Percentiles rank a stretch among this genome's conserved stretches.
Conservation (phyloP, 2,113 vertebrate genomes). For the Ondatra zibethicus region DNA sequence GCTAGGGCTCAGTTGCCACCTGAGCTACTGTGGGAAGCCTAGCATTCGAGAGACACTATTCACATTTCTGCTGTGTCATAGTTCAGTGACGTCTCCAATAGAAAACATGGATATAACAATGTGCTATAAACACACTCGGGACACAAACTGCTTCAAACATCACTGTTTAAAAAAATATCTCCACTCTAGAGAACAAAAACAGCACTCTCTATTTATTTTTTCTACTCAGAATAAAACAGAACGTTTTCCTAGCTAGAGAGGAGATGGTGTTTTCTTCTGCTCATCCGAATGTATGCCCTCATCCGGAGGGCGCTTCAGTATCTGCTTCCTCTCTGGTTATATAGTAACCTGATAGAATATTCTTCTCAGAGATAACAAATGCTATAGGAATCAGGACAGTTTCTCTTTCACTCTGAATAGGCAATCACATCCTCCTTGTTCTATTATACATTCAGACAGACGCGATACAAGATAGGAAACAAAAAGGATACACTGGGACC, state of each 20-base stretch:
- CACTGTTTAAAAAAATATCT: conserved; percentile 26
- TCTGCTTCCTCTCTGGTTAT: background rate
- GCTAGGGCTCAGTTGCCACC: background rate
- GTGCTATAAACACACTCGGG: background rate
- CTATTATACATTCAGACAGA: conserved; percentile 65
- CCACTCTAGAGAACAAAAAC: conserved; percentile 42
- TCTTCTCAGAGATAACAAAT: conserved; percentile 65
- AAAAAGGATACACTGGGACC: conserved; percentile 61
- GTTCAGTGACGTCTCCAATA: background rate
- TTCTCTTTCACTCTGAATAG: conserved; percentile 66
- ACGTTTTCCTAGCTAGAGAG: conserved; percentile 37
- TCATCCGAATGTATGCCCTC: background rate
- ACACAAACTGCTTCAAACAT: background rate
- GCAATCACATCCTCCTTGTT: conserved; percentile 62
- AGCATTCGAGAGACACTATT: background rate
- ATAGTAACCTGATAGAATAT: conserved; percentile 56
- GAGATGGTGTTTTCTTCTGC: conserved; percentile 13
- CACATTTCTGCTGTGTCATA: background rate
- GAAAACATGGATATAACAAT: background rate
- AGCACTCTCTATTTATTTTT: background rate
- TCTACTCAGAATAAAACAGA: background rate
- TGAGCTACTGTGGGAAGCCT: background rate
- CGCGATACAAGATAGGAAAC: conserved; percentile 45
- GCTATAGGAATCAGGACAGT: conserved; percentile 55
- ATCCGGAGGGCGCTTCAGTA: background rate